Base-by-base conservation (phyloP, 1,140 invertebrate species). In the Habropoda laboriosa region DNA sequence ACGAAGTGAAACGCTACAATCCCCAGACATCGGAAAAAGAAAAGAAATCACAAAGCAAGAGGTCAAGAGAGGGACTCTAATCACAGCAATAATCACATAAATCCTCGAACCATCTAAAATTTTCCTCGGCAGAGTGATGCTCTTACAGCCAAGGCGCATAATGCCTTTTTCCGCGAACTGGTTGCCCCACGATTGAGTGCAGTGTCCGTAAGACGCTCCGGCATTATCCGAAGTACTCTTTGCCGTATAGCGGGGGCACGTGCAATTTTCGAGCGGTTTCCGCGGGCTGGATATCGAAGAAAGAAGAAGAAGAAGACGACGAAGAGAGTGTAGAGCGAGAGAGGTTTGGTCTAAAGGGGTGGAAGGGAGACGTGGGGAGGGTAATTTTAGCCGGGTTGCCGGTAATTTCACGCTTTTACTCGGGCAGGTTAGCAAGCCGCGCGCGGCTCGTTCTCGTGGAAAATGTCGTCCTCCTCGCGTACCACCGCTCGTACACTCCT, bases 321-420 rank as follows among this genome's bases (percentile, higher is more conserved):
- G n/a, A n/a, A n/a, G n/a, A n/a, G n/a, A n/a, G n/a, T n/a, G 45
- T 0, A 13, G 35, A 32, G 45, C n/a, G 27, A 30, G 42, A 51
- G 53, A 47, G 40, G n/a, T n/a, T n/a, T n/a, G n/a, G n/a, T n/a
- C n/a, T n/a, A n/a, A n/a, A n/a, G n/a, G n/a, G 10, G 13, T 24
- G 32, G 78, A 16, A 24, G 53, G 53, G 45, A 18, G 27, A 53
- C 30, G 72, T 68, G 71, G 60, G 64, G 81, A 70, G 80, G 66
- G 82, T 78, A 87, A 90, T 90, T 90, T 90, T 81, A 84, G 71
- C 79, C 80, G 55, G 60, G 82, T 85, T 86, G 80, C 81, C 83
- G 79, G 87, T 88, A 92, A 92, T 92, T 92, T 92, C 89, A 92
- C 90, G 90, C 91, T 92, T 92, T 92, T 92, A 92, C 90, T 86